Evolutionary conservation across 2,113 vertebrate species (phyloP).

Genomic region (Xenus cinereus): DNA sequence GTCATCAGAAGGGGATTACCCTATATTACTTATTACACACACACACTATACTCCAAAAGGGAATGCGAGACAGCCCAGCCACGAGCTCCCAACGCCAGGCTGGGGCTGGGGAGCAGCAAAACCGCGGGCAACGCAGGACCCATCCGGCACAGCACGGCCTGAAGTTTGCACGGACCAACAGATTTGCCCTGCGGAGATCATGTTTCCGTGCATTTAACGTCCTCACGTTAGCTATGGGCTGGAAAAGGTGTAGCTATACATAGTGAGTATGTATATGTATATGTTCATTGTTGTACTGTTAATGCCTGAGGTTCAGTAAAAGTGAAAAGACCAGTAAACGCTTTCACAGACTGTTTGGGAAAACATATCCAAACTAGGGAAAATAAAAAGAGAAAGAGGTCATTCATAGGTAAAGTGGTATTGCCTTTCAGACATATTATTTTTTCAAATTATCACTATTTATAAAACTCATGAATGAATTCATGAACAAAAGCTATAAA

Average conservation of each 20-base stretch:
- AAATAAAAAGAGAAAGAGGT: slow-evolving; percentile 13
- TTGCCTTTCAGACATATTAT: slow-evolving; percentile 38
- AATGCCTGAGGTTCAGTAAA: neutral
- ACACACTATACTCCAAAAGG: slow-evolving; percentile 16
- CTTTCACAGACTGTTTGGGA: neutral
- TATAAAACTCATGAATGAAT: slow-evolving; percentile 46
- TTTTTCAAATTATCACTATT: slow-evolving; percentile 57
- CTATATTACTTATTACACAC: neutral
- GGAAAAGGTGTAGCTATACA: neutral
- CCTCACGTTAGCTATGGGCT: neutral
- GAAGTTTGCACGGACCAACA: neutral
- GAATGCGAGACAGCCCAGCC: slow-evolving; percentile 31
- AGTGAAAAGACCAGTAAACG: neutral
- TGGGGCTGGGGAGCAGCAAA: neutral
- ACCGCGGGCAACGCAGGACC: neutral
- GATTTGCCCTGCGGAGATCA: neutral
- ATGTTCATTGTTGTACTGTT: neutral
- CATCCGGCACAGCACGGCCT: neutral
- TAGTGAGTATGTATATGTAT: neutral
- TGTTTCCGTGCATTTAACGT: neutral
- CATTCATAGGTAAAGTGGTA: slow-evolving; percentile 14
- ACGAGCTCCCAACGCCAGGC: neutral
- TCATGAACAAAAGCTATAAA: slow-evolving; percentile 34
- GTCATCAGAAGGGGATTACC: slow-evolving; percentile 62
- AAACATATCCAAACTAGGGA: neutral